These are phyloP conservation scores for Boulengeromyrus knoepffleri DNA, from an alignment of 2,113 vertebrate genomes.

Conservation along the genomic window DNA sequence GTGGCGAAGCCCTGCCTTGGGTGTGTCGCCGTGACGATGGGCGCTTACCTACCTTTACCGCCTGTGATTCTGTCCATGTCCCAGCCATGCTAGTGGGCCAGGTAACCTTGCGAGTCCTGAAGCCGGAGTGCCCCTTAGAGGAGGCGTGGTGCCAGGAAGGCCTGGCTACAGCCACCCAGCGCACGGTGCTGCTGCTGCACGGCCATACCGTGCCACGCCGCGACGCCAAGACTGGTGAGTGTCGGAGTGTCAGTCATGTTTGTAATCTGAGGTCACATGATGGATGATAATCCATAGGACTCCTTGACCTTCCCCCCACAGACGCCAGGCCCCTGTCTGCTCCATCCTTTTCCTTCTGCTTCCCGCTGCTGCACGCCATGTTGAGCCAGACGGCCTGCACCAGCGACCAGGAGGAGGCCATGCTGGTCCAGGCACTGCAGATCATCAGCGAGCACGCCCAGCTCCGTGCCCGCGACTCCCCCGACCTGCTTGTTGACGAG, in stretches of 20 bases:
- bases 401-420: conserved; percentile 69
- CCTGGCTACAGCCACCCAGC: conserved; percentile 69
- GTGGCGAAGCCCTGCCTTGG: background rate
- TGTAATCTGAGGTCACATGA: background rate
- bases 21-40: background rate
- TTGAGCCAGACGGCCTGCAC: conserved; percentile 70
- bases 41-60: background rate
- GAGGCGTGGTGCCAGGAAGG: conserved; percentile 86
- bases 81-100: conserved; percentile 81
- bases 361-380: conserved; percentile 82
- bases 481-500: conserved; percentile 70
- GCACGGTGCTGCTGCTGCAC: conserved; percentile 73
- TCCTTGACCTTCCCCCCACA: background rate
- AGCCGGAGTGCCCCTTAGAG: conserved; percentile 83
- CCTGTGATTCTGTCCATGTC: background rate
- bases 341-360: conserved; percentile 75
- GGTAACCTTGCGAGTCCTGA: conserved; percentile 84
- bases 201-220: conserved; percentile 68
- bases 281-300: background rate
- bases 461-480: conserved; percentile 63
- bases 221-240: conserved; percentile 63
- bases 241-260: background rate
- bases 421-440: conserved; percentile 75
- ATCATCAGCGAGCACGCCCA: conserved; percentile 75
- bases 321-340: conserved; percentile 51